A percentile compares a stretch with the other conserved stretches of the same genome.
These are phyloP conservation scores for Malacoctenus gilli DNA, from an alignment of 2,797 vertebrate genomes.

Conservation along the genomic window DNA sequence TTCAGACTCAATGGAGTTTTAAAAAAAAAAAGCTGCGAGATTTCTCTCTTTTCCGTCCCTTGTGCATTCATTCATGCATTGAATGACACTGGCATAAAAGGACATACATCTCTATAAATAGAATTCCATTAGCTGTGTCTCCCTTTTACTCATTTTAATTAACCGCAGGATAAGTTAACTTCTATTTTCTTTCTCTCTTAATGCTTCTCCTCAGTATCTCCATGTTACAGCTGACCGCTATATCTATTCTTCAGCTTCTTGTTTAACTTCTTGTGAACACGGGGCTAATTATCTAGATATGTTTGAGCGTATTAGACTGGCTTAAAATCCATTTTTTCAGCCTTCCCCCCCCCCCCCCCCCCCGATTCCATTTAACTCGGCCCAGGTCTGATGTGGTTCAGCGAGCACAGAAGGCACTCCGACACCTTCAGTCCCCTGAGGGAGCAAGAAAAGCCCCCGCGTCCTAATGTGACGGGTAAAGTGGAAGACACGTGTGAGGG, in stretches of 20 bases:
- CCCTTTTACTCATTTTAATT: constrained; percentile 33
- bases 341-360: constrained; percentile 10
- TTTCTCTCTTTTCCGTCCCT: neutral
- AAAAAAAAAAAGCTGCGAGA: constrained; percentile 14
- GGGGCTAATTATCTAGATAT: neutral
- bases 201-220: constrained; percentile 11
- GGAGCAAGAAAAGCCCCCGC: constrained; percentile 12
- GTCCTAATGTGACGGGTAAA: constrained; percentile 17
- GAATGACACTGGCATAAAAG: too few species aligned
- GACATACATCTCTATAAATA: neutral
- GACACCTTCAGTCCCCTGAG: constrained; percentile 28
- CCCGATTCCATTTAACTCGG: constrained; percentile 28
- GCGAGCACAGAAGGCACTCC: constrained; percentile 17
- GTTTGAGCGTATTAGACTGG: constrained; percentile 1
- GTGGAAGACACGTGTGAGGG: neutral
- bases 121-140: neutral
- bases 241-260: neutral
- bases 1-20: constrained; percentile 5
- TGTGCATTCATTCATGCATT: neutral
- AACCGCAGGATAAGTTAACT: constrained; percentile 13
- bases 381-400: constrained; percentile 21
- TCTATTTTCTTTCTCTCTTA: neutral
- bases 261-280: neutral
- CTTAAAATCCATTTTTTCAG: constrained; percentile 12
- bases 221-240: constrained; percentile 3